Evolutionary conservation across 2,888 invertebrate species (phyloP).

Genomic region (Fissipunctia ypsillon): DNA sequence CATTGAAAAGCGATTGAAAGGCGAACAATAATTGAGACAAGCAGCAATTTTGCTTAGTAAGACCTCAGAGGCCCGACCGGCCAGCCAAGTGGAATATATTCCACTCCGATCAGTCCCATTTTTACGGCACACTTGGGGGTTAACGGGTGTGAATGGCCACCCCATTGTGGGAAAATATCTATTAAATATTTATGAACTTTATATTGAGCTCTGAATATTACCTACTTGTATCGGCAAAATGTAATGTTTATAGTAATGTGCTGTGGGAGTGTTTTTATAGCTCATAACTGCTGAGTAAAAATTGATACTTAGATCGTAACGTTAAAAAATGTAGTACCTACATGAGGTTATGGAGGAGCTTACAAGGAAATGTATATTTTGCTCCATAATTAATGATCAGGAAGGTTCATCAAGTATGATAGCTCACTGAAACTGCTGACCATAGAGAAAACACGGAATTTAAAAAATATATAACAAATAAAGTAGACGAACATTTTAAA

Average conservation of each 20-base stretch:
- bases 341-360: slow-evolving; percentile 38
- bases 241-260: slow-evolving; percentile 77
- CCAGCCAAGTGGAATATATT: slow-evolving; percentile 81
- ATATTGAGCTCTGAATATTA: slow-evolving; percentile 78
- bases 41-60: slow-evolving; percentile 84
- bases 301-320: slow-evolving; percentile 68
- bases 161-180: slow-evolving; percentile 90
- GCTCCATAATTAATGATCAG: slow-evolving; percentile 9
- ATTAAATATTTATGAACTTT: slow-evolving; percentile 89
- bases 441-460: neutral
- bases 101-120: slow-evolving; percentile 82
- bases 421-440: neutral
- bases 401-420: neutral
- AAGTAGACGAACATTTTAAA: neutral
- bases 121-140: slow-evolving; percentile 86
- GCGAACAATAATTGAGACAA: slow-evolving; percentile 79
- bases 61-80: slow-evolving; percentile 74
- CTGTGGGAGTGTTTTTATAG: slow-evolving; percentile 74
- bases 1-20: slow-evolving; percentile 65
- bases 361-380: slow-evolving; percentile 28
- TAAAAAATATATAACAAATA: neutral
- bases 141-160: slow-evolving; percentile 88
- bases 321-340: slow-evolving; percentile 59
- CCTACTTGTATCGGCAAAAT: slow-evolving; percentile 76
- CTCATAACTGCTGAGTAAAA: slow-evolving; percentile 69